Evolutionary conservation across 2,888 invertebrate species (phyloP).

Genomic region (Hyalella azteca): DNA sequence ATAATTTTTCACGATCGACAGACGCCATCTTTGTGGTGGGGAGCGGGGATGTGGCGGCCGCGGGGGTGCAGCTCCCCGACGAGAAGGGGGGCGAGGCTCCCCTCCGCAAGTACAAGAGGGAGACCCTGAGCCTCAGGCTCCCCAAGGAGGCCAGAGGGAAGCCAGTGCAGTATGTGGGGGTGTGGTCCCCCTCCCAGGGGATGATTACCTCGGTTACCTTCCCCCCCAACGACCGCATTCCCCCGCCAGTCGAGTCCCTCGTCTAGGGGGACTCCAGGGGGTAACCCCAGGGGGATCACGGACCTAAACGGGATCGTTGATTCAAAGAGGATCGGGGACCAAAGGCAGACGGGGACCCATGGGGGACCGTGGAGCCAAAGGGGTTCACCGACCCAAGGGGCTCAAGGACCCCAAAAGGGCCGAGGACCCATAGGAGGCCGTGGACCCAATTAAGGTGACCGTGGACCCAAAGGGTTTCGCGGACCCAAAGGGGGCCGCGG

Average conservation of each 20-base stretch:
- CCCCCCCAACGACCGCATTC: conserved; percentile 40
- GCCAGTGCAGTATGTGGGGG: conserved; percentile 53
- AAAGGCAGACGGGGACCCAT: no score
- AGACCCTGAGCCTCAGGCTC: conserved; percentile 39
- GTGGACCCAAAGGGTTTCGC: no score
- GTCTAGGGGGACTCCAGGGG: neutral
- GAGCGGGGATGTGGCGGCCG: conserved; percentile 40
- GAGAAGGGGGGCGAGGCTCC: conserved; percentile 42
- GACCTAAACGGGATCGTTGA: no score
- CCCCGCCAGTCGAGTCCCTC: conserved; percentile 43
- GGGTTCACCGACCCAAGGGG: no score
- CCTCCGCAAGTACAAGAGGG: conserved; percentile 46
- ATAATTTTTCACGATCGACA: conserved; percentile 3
- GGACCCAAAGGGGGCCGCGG: no score
- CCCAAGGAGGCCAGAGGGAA: conserved; percentile 40
- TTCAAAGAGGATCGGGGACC: no score
- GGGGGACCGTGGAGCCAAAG: no score
- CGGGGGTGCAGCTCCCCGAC: conserved; percentile 45
- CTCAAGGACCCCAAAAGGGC: no score
- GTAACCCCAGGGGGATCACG: no score
- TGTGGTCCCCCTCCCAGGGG: conserved; percentile 56
- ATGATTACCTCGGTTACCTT: conserved; percentile 56
- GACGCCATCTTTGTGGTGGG: conserved; percentile 42
- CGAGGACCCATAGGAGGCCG: no score
- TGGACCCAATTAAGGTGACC: no score